Percentiles rank a stretch among this genome's conserved stretches.
phyloP scores from a whole-genome alignment of 2,797 vertebrate species.

The Hapalemur alaotrensis region DNA sequence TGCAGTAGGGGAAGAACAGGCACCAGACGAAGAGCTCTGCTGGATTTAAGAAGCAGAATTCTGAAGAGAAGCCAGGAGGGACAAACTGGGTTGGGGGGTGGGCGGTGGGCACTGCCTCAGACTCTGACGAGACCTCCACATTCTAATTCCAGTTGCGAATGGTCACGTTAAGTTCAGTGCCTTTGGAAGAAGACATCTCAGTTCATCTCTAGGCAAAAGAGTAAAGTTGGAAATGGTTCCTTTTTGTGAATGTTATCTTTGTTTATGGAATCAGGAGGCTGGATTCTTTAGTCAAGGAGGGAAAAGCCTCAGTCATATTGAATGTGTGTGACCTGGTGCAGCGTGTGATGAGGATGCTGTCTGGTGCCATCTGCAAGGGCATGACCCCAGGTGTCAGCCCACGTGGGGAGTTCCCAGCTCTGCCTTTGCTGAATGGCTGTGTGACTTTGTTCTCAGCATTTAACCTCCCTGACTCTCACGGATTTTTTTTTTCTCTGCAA shows the following conservation, averaged over 20 bases:
- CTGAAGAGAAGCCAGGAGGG: neutral
- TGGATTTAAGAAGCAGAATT: neutral
- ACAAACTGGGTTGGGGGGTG: neutral
- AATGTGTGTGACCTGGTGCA: neutral
- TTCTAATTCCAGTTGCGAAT: too few species aligned
- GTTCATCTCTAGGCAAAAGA: neutral
- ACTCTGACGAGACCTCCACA: fast-evolving
- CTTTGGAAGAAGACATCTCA: neutral
- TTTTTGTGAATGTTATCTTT: neutral
- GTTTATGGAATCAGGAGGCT: neutral
- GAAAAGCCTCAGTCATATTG: fast-evolving
- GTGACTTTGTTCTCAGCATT: neutral
- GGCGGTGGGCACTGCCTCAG: fast-evolving
- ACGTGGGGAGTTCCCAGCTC: fast-evolving
- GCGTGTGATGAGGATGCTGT: too few species aligned
- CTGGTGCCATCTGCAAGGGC: fast-evolving
- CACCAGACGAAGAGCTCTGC: too few species aligned
- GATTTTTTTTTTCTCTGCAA: neutral
- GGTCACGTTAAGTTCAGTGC: fast-evolving
- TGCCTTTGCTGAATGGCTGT: neutral
- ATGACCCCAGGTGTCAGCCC: fast-evolving
- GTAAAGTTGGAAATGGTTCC: neutral
- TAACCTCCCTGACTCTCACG: neutral
- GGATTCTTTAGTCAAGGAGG: neutral
- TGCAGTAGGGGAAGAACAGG: neutral